Evolutionary conservation across 1,140 invertebrate species (phyloP).

Genomic region (Ptiloglossa arizonensis): DNA sequence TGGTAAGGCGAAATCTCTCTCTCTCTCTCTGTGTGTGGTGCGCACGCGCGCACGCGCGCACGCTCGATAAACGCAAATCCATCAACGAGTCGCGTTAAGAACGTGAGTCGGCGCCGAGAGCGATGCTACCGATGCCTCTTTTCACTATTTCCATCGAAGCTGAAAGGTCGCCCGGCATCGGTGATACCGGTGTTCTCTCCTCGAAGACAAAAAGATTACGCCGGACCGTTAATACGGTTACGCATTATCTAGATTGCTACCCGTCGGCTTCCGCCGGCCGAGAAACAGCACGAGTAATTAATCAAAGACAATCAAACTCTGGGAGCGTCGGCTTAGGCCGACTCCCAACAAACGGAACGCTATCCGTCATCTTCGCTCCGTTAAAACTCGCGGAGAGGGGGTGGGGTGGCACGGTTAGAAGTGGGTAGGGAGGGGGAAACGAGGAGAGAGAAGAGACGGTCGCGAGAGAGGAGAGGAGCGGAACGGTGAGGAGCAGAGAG

Average conservation of each 20-base stretch:
- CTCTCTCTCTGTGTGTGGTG: too few species aligned
- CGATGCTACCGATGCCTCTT: neutral
- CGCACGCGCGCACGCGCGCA: too few species aligned
- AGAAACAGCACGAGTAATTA: conserved; percentile 77
- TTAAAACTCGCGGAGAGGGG: conserved; percentile 51
- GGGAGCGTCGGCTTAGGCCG: conserved; percentile 71
- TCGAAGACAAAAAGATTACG: conserved; percentile 67
- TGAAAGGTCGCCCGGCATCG: neutral
- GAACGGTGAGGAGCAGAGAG: neutral
- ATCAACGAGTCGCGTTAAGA: too few species aligned
- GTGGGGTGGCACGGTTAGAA: too few species aligned
- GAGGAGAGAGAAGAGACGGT: neutral
- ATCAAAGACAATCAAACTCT: conserved; percentile 82
- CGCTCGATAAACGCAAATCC: neutral
- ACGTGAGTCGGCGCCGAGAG: neutral
- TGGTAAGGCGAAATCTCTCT: too few species aligned
- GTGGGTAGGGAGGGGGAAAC: neutral
- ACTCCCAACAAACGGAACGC: conserved; percentile 74
- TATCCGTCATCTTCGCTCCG: conserved; percentile 68
- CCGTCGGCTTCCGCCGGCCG: conserved; percentile 72
- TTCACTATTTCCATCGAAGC: too few species aligned
- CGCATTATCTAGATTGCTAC: conserved; percentile 79
- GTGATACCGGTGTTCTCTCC: conserved; percentile 13
- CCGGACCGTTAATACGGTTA: conserved; percentile 76
- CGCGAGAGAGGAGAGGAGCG: neutral